Conservation (phyloP, 1,140 invertebrate species). For the Chironomus tepperi region DNA sequence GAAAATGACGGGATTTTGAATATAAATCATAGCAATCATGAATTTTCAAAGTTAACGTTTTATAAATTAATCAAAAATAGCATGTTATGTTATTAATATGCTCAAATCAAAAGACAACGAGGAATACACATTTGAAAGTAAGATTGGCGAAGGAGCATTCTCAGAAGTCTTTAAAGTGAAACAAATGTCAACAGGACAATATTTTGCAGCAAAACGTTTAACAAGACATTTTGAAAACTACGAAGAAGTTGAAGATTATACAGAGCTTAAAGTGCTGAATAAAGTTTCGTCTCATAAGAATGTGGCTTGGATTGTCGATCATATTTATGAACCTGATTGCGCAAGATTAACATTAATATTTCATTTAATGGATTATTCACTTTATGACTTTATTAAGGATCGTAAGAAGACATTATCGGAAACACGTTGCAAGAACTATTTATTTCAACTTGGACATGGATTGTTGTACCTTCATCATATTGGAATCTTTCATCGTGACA, state of each 20-base stretch:
- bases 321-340: constrained; percentile 45
- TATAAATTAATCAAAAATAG: background rate
- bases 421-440: constrained; percentile 38
- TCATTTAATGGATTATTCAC: constrained; percentile 61
- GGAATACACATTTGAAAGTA: constrained; percentile 49
- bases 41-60: background rate
- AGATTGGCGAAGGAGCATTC: constrained; percentile 58
- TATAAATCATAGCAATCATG: background rate
- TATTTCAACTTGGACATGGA: constrained; percentile 51
- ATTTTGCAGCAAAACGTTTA: constrained; percentile 54
- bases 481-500: constrained; percentile 58
- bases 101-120: background rate
- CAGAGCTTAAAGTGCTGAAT: constrained; percentile 52
- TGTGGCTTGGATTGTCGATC: constrained; percentile 52
- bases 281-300: constrained; percentile 51
- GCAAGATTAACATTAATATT: constrained; percentile 53
- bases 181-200: constrained; percentile 43
- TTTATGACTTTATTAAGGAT: constrained; percentile 53
- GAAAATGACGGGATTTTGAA: no score
- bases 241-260: constrained; percentile 47
- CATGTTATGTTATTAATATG: background rate
- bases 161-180: constrained; percentile 60
- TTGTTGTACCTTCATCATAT: constrained; percentile 48
- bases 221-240: constrained; percentile 49
- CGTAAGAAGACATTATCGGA: constrained; percentile 41